A percentile compares a stretch with the other conserved stretches of the same genome.
phyloP scores from a whole-genome alignment of 2,113 vertebrate genomes.

The Lepus europaeus region DNA sequence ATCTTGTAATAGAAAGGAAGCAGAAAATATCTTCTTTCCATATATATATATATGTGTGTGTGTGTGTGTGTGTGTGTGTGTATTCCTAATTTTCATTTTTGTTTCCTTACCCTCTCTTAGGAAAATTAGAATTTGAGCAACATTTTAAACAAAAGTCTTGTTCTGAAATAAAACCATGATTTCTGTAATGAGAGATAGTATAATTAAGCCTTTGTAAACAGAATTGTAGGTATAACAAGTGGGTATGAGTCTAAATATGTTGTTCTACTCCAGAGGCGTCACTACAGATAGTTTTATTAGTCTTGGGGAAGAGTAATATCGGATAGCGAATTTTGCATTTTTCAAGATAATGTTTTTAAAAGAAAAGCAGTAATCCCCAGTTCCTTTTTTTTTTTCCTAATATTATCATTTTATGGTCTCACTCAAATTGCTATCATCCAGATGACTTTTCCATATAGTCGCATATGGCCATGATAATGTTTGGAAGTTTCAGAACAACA shows the following conservation, averaged over 20 bases:
- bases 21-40: neutral
- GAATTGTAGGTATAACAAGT: neutral
- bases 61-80: no score
- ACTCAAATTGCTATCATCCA: neutral
- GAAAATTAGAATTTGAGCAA: neutral
- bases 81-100: slow-evolving; percentile 5
- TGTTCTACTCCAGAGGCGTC: neutral
- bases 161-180: neutral
- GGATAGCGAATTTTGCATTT: neutral
- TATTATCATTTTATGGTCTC: neutral
- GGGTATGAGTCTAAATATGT: neutral
- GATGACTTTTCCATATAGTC: neutral
- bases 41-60: no score
- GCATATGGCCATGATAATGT: neutral
- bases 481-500: neutral
- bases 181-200: neutral
- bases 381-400: neutral
- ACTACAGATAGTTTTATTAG: neutral
- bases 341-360: slow-evolving; percentile 19
- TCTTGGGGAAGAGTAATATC: neutral
- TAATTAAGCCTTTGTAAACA: neutral
- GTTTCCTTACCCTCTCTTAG: neutral
- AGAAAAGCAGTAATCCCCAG: neutral
- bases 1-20: neutral
- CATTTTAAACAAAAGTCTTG: neutral